These are phyloP conservation scores for Macropodus opercularis DNA, from an alignment of 2,797 vertebrate genomes.

Conservation along the genomic window DNA sequence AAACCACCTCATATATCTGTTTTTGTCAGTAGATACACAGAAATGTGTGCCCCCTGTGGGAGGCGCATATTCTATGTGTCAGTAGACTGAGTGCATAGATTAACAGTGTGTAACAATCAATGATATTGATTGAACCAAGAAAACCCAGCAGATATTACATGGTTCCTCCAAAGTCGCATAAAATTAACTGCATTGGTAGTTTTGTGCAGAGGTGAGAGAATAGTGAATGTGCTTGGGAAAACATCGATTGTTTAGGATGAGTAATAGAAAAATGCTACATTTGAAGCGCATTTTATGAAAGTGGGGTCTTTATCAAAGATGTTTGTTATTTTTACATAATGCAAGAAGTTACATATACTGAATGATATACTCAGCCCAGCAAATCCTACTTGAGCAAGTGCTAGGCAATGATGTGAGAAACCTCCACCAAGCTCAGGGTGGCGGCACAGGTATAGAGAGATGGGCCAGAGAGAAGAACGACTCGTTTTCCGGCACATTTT, in stretches of 20 bases:
- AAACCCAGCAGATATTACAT: not conserved
- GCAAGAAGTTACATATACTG: too few relatives aligned
- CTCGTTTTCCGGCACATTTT: too few relatives aligned
- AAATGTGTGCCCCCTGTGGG: too few relatives aligned
- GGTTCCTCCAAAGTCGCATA: conserved; percentile 1
- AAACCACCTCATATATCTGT: not conserved
- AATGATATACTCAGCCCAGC: too few relatives aligned
- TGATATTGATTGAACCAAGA: conserved; percentile 14
- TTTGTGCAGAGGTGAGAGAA: not conserved
- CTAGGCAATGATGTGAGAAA: too few relatives aligned
- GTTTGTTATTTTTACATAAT: too few relatives aligned
- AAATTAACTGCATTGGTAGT: not conserved
- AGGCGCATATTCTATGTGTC: conserved; percentile 3
- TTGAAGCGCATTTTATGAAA: too few relatives aligned
- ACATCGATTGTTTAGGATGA: not conserved
- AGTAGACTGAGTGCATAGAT: conserved; percentile 16
- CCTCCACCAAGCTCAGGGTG: too few relatives aligned
- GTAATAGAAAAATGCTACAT: not conserved
- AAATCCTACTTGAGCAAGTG: too few relatives aligned
- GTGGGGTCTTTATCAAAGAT: not conserved
- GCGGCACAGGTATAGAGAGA: too few relatives aligned
- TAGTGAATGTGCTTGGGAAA: not conserved
- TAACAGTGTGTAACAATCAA: conserved; percentile 9
- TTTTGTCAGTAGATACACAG: too few relatives aligned
- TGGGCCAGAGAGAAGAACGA: too few relatives aligned